Evolutionary conservation across 2,113 vertebrate genomes (phyloP).

Genomic region (Caloenas nicobarica): DNA sequence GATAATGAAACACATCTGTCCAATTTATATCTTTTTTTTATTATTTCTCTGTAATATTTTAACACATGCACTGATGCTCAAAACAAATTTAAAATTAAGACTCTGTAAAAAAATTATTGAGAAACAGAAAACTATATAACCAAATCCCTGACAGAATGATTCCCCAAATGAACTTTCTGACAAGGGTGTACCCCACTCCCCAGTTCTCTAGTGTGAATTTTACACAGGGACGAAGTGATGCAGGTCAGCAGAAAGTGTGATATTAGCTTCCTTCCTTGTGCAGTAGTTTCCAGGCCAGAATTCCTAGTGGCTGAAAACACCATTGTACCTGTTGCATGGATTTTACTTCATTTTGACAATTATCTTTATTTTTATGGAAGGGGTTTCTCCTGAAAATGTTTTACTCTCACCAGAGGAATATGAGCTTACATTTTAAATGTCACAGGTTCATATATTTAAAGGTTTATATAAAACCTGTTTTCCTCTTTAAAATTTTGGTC

Average conservation of each 20-base stretch:
- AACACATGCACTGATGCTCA: neutral
- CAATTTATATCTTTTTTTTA: neutral
- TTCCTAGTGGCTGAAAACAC: neutral
- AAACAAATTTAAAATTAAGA: neutral
- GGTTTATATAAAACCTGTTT: neutral
- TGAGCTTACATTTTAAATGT: neutral
- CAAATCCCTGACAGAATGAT: neutral
- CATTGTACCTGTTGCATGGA: neutral
- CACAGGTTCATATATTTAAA: neutral
- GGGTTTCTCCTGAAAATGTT: neutral
- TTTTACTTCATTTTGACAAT: neutral
- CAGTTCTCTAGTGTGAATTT: neutral
- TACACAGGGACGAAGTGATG: neutral
- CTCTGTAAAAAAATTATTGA: neutral
- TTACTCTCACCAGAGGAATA: neutral
- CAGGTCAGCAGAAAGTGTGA: neutral
- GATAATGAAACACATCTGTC: neutral
- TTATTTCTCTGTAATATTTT: neutral
- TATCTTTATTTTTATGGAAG: neutral
- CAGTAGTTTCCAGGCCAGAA: neutral
- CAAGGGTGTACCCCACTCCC: neutral
- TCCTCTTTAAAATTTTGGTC: neutral
- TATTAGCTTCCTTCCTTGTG: neutral
- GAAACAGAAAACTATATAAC: neutral
- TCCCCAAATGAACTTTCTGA: neutral